Evolutionary conservation across 2,888 invertebrate genomes (phyloP), one percentile per base, ranked within the genome.

Genomic region (Cyclophora punctaria): DNA sequence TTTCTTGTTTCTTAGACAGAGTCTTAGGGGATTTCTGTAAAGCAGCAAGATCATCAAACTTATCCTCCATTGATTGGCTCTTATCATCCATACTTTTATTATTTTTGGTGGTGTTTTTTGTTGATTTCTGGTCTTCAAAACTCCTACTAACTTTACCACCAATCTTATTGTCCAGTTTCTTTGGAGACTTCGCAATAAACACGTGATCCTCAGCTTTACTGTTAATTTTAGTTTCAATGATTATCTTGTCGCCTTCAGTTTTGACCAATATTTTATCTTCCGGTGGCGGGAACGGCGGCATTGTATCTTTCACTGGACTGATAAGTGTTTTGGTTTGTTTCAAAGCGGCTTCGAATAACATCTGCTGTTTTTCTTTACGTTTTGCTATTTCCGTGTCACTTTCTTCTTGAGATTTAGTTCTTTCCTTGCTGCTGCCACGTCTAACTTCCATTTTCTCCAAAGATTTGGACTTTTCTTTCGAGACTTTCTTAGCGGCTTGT

Each of bases 141-240:
- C 92, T 92, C 52, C 90, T 88, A 66, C 92, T 92, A 4, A 85
- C 81, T 68, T 91, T 91, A 45, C 90, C 90, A 7, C 79, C 80
- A 47, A 91, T 61, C 53, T 90, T 91, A 49, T 89, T 90, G 63
- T 94, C 93, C 3, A 93, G 74, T 65, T 93, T 93, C 55, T 93
- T 92, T 0, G 93, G 94, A 3, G 93, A 92, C 69, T 94, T 94
- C 0, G 94, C 93, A 63, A 94, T 94, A 51, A 94, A 90, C 3
- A 94, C 93, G 55, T 93, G 93, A 76, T 94, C 93, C 71, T 93
- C 93, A 0, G 91, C 93, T 69, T 93, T 93, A 47, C 93, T 93
- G 58, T 90, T 93, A 42, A 93, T 93, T 77, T 93, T 93, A 4
- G 93, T 91, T 76, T 93, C 93, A 55, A 92, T 92, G 7, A 92